Conservation (phyloP, 2,797 vertebrate species). For the Hypotaenidia philippensis region DNA sequence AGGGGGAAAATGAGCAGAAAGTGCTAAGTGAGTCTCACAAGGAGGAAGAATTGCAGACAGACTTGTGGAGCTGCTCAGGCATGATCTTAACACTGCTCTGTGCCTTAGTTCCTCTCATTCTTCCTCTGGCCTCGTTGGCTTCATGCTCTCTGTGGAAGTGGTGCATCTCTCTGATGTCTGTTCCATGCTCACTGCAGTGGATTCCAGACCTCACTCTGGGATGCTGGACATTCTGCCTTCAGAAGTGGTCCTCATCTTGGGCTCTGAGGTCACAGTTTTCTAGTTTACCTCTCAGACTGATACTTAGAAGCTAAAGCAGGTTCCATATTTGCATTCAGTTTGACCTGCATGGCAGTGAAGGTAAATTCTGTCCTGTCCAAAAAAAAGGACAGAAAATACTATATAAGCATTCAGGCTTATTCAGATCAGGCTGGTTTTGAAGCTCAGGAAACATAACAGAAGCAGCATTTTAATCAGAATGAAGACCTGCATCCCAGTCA, state of each 20-base stretch:
- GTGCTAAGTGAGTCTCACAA: background rate
- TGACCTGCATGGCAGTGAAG: background rate
- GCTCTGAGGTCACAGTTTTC: background rate
- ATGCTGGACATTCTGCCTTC: background rate
- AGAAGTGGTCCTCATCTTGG: background rate
- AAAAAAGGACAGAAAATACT: background rate
- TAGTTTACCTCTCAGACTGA: background rate
- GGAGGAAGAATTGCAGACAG: background rate
- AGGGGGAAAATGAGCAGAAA: background rate
- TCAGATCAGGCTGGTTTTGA: background rate
- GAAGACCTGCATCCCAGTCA: conserved; percentile 19
- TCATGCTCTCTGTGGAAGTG: background rate
- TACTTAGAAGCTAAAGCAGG: background rate
- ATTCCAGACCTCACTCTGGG: background rate
- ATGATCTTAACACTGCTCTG: background rate
- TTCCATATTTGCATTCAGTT: background rate
- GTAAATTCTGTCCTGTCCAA: background rate
- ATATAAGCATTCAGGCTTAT: background rate
- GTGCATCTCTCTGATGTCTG: accelerated
- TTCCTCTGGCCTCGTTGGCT: background rate
- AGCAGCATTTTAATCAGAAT: conserved; percentile 21
- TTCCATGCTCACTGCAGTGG: background rate
- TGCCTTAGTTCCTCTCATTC: background rate
- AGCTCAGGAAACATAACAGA: background rate
- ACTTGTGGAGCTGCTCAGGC: background rate